Base-by-base conservation (phyloP, 1,140 invertebrate species). In the Paralvinella palmiformis region DNA sequence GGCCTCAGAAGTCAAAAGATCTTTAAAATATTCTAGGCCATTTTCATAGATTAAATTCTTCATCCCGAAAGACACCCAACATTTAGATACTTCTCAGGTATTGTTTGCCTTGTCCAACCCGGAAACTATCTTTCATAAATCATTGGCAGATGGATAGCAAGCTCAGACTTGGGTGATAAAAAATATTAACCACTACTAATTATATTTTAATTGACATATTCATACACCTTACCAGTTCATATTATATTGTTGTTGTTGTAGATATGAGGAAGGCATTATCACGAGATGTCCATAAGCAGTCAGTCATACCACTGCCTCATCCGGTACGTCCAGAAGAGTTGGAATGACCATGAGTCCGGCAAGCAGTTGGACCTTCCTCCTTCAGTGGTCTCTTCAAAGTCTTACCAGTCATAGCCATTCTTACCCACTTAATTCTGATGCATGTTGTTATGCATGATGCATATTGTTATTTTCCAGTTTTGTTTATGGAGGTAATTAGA, bases 231-330 rank as follows among this genome's bases (percentile, higher is more conserved):
- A 45, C 24, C 20, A 65, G 69, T 66, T 27, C 74, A 68, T 75
- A 56, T 56, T 56, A 24, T 24, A 29, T 4, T 24, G n/a, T 24
- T 4, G 53, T 75, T 78, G 74, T 85, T 86, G 58, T 81, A 97
- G 94, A 99, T 86, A 99, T 99, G 96, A 85, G 96, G 74, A 98
- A 98, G 86, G 94, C 95, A 0, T 83, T 97, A 71, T 93, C 94
- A 1, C 85, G 91, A 81, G 96, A 98, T 83, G 84, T 89, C 0
- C 87, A 91, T 67, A 94, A 92, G 77, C 92, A 93, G 80, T 98
- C 95, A 24, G 88, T 98, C 22, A 88, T 98, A 83, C 94, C 95
- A 41, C 81, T 97, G 71, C 84, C 87, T 63, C 92, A 96, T 85
- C 95, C 95, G 69, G 94, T 98, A 15, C 83, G 92, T 75, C 91